Evolutionary conservation across 1,140 invertebrate species (phyloP), one percentile per base, ranked within the genome.

Genomic region (Euwallacea fornicatus): DNA sequence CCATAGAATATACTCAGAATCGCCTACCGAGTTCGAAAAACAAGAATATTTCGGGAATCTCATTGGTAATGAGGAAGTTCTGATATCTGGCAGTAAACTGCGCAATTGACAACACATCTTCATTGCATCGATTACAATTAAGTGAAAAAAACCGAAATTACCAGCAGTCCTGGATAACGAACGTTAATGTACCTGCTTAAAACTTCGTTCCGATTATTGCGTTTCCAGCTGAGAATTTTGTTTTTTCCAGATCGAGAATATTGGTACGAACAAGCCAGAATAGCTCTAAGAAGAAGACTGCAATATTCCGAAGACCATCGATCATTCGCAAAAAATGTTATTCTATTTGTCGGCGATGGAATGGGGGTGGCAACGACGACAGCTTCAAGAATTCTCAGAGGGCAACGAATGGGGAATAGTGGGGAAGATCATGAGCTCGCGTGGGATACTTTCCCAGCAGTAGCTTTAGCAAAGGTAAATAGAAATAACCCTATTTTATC

Each of bases 351-450:
- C 9, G 91, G 90, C 0, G 91, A 93, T 79, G 91, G 91, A 3
- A 90, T 92, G 87, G 89, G 90, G 2, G 83, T 91, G 47, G 83
- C 88, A 7, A 91, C 91, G 0, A 83, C 90, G 2, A 90, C 90
- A 2, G 90, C 90, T 0, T 86, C 88, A 7, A 78, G 91, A 43
- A 91, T 92, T 42, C 83, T 87, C 46, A 75, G 80, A 13, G 81
- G 83, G 8, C 81, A 82, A 55, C 66, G 81, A 10, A 43, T 81
- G 61, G 80, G 80, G 10, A 82, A 82, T 69, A 71, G 69, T 15
- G 90, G 89, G 2, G 88, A 91, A 77, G 88, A 90, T 69, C 80
- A 84, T 42, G 81, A 85, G 65, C 84, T 91, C 10, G 83, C 83
- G 16, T 91, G 88, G 84, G 90, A 91, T 75, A 82, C 83, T 13